Evolutionary conservation across 2,113 vertebrate species (phyloP).

Genomic region (Gymnogyps californianus): DNA sequence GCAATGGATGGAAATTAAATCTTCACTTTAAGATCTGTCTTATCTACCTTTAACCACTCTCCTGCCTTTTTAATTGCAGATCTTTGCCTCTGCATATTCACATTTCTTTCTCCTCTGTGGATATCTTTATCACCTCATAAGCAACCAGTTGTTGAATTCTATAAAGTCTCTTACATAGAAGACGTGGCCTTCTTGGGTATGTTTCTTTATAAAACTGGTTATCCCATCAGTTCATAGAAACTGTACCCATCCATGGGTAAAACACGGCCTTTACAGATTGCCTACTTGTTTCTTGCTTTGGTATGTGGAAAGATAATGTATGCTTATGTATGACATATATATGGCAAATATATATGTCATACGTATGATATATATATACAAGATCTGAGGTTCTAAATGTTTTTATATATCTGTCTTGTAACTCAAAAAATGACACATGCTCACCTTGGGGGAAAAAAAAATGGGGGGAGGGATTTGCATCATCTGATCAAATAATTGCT

Average conservation of each 20-base stretch:
- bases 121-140: not conserved
- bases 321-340: not conserved
- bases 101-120: not conserved
- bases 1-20: not conserved
- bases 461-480: accelerated
- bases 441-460: accelerated
- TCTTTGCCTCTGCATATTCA: not conserved
- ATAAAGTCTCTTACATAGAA: not conserved
- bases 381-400: not conserved
- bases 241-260: not conserved
- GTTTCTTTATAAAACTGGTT: not conserved
- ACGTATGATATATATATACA: not conserved
- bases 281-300: not conserved
- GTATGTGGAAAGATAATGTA: not conserved
- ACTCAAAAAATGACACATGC: not conserved
- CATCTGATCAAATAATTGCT: not conserved
- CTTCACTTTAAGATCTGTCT: not conserved
- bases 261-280: not conserved
- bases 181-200: not conserved
- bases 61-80: not conserved
- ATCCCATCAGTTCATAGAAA: not conserved
- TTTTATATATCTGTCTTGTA: not conserved
- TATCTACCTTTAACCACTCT: not conserved
- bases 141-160: not conserved
- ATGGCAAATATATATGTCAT: not conserved